These are phyloP conservation scores for Bombus terrestris DNA, from an alignment of 1,140 invertebrate species.

Conservation along the genomic window DNA sequence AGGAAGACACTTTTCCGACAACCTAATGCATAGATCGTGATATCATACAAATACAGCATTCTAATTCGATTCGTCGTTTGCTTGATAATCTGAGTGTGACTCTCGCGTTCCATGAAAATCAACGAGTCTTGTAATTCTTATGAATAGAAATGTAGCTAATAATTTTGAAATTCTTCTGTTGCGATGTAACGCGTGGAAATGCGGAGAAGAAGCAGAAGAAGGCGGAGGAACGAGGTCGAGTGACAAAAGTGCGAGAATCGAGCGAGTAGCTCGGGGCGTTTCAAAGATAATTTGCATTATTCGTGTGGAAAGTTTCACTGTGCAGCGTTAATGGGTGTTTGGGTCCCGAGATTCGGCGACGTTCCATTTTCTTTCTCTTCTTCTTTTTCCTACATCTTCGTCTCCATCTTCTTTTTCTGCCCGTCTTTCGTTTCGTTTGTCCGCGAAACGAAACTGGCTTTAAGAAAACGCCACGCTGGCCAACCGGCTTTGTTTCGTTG, in stretches of 20 bases:
- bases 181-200: not conserved
- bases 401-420: not conserved
- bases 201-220: not conserved
- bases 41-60: no score
- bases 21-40: no score
- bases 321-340: slow-evolving; percentile 63
- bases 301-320: slow-evolving; percentile 55
- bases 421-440: no score
- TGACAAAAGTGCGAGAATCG: slow-evolving; percentile 19
- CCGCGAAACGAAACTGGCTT: not conserved
- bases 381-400: not conserved
- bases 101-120: no score
- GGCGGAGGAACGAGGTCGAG: not conserved
- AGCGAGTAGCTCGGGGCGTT: slow-evolving; percentile 50
- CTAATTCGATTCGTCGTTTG: no score
- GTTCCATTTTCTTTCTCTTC: slow-evolving; percentile 28
- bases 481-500: not conserved
- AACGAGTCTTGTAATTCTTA: no score
- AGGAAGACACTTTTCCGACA: no score
- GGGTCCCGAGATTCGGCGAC: slow-evolving; percentile 58
- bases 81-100: no score
- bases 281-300: slow-evolving; percentile 67
- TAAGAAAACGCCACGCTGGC: not conserved
- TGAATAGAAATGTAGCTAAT: no score
- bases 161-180: not conserved